Conservation (phyloP, 1,140 invertebrate species). For the Anastrepha obliqua region DNA sequence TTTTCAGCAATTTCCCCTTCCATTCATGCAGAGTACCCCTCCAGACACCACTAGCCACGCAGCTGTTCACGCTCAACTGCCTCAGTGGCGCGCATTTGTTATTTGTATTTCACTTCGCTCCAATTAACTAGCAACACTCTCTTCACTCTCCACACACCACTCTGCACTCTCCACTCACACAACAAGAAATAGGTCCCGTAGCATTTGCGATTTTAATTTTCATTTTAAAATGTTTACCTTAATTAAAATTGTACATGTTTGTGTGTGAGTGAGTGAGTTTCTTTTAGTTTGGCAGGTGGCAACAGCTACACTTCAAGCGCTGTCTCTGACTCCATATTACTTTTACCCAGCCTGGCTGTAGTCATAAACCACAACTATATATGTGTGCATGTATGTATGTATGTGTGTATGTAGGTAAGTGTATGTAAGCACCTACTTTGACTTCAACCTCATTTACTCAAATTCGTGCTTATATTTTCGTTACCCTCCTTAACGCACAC, state of each 20-base stretch:
- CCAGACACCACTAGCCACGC: neutral
- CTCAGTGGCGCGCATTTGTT: neutral
- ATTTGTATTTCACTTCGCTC: constrained; percentile 53
- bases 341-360: neutral
- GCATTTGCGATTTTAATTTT: constrained; percentile 48
- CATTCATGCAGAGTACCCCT: neutral
- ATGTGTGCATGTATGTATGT: too few relatives aligned
- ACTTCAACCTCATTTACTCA: neutral
- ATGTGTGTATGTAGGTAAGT: too few relatives aligned
- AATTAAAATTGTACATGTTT: constrained; percentile 62
- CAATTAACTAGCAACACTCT: constrained; percentile 51
- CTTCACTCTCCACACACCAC: neutral
- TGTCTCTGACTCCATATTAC: neutral
- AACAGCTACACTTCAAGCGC: constrained; percentile 20
- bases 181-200: neutral
- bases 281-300: constrained; percentile 28
- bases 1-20: neutral
- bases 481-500: constrained; percentile 18
- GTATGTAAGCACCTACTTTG: neutral
- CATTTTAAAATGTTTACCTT: constrained; percentile 64
- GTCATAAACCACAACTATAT: neutral
- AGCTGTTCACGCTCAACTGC: neutral
- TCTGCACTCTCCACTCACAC: neutral
- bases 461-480: neutral
- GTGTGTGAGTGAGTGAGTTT: neutral